Conservation (phyloP, 1,140 invertebrate species). For the Drosophila kurseongensis region DNA sequence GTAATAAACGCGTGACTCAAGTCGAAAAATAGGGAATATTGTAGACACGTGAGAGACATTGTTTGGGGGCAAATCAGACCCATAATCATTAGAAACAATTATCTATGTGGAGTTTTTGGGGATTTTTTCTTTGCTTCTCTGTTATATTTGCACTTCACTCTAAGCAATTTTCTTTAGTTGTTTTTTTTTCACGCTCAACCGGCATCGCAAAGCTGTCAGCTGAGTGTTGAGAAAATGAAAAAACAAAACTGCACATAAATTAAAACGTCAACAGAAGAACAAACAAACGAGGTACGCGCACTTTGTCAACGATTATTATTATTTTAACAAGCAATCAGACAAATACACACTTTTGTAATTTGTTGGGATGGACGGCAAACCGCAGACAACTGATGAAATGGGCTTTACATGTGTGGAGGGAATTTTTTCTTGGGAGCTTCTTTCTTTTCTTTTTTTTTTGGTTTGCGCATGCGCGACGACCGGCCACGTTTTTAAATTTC, state of each 20-base stretch:
- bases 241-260: slow-evolving; percentile 62
- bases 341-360: slow-evolving; percentile 50
- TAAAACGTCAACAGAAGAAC: slow-evolving; percentile 65
- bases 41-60: neutral
- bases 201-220: slow-evolving; percentile 36
- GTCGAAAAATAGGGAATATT: neutral
- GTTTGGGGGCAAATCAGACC: neutral
- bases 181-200: slow-evolving; percentile 36
- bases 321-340: slow-evolving; percentile 40
- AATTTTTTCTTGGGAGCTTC: slow-evolving; percentile 31
- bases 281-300: slow-evolving; percentile 51
- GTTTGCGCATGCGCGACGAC: slow-evolving; percentile 70
- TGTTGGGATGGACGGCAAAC: slow-evolving; percentile 23
- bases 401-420: slow-evolving; percentile 14
- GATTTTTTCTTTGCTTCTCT: slow-evolving; percentile 17
- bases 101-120: slow-evolving; percentile 27
- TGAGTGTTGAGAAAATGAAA: slow-evolving; percentile 18
- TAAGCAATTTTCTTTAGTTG: slow-evolving; percentile 28
- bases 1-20: slow-evolving; percentile 5
- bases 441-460: slow-evolving; percentile 21
- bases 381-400: slow-evolving; percentile 28
- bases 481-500: slow-evolving; percentile 34
- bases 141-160: slow-evolving; percentile 49
- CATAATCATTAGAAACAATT: slow-evolving; percentile 30
- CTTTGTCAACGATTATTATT: slow-evolving; percentile 53